Base-by-base conservation (phyloP, 2,113 vertebrate genomes). In the Laterallus jamaicensis region DNA sequence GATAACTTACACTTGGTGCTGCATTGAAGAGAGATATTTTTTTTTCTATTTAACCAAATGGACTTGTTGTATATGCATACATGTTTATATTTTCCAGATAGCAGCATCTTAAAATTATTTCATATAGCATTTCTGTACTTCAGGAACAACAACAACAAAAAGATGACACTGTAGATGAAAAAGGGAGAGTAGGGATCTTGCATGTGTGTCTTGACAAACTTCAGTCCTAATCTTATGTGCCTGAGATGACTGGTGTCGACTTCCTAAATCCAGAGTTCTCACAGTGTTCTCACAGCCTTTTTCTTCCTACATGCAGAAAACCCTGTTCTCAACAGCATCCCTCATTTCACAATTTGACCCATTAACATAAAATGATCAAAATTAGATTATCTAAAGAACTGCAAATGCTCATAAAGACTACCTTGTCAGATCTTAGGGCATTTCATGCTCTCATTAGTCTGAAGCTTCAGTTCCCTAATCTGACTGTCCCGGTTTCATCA, bases 31-130 rank as follows among this genome's bases (percentile, higher is more conserved):
- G 2, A 91, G 28, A 5, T 49, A 12, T 55, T 55, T 74, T 44
- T 6, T 21, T 60, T 85, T 37, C 32, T 59, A 13, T 64, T 81
- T 84, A 73, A 77, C 7, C 9, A 68, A 71, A 54, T 42, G 3
- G 20, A 84, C 4, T 31, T 56, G 4, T n/a, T 79, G 3, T n/a
- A n/a, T 12, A 49, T 1, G 0, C 17, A 8, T 15, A 16, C 1
- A 0, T n/a, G 10, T 63, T 71, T 76, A 16, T 10, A 32, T 71
- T 80, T 76, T 83, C 19, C 21, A 56, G 32, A n/a, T 66, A 56
- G 17, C 29, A 69, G 3, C 21, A 62, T 35, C 37, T 69, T 47
- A n/a, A 56, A 32, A 52, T n/a, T 66, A 39, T 68, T 93, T 87
- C 7, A 68, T 12, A 18, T 25, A 52, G 12, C 62, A 59, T 29